Base-by-base conservation (phyloP, 2,888 invertebrate genomes). In the Cosmia trapezina region DNA sequence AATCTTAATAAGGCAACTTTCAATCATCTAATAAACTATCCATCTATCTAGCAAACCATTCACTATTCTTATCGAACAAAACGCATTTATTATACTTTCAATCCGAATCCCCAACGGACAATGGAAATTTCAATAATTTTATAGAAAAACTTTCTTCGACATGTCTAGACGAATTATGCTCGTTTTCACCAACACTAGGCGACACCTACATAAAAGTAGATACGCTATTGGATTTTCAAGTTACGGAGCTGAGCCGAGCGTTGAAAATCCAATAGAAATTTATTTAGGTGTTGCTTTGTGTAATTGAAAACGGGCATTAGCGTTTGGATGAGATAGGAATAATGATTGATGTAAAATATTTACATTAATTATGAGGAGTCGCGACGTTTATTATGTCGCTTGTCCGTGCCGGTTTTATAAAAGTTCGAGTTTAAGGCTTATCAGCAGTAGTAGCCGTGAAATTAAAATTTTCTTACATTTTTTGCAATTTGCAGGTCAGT, bases 321-420 rank as follows among this genome's bases (percentile, higher is more conserved):
- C 19, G 22, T 70, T n/a, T 19, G 45, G 12, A 45, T 12, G 0
- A n/a, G 76, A 43, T 54, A 4, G 2, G 19, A 43, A 63, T 49
- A 54, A 56, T 61, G 14, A 47, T 62, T 14, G 45, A 53, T 63
- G 37, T 8, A 47, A 49, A 76, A 28, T 71, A 71, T 73, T 73
- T 45, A 51, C 7, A 61, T 43, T 22, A 14, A 43, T 51, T 17
- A 43, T 37, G 17, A 37, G 0, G 6, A 8, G 19, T 22, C 33
- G 3, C 41, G 41, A 43, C 41, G 14, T 57, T 47, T 59, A 19
- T 47, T 59, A 19, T 7, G 28, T 47, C n/a, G 47, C 17, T 28
- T 56, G 22, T n/a, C 14, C 14, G 37, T 28, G 22, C 37, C 22
- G 45, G 70, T 28, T 70, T 70, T 43, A 28, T 19, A 56, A 22